Evolutionary conservation across 2,888 invertebrate genomes (phyloP).

Genomic region (Rutpela maculata): DNA sequence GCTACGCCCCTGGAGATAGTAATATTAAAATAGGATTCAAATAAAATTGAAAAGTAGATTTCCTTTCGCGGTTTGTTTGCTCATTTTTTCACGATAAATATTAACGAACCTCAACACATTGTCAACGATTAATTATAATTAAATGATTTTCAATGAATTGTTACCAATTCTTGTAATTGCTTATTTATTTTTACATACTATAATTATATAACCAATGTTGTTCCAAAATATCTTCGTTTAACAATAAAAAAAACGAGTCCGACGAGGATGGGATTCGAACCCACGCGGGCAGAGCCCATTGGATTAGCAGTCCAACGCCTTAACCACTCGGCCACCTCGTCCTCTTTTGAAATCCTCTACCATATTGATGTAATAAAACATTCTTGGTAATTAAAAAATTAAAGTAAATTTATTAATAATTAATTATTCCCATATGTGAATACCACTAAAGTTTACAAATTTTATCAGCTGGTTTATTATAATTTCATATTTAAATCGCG

Average conservation of each 20-base stretch:
- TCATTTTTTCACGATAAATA: too few species aligned
- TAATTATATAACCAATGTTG: too few species aligned
- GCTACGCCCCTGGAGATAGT: too few species aligned
- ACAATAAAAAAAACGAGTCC: constrained; percentile 40
- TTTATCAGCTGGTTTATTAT: neutral
- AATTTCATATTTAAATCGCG: neutral
- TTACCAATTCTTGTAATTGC: too few species aligned
- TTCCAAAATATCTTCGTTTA: too few species aligned
- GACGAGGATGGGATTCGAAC: constrained; percentile 79
- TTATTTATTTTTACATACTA: too few species aligned
- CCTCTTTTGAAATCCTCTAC: constrained; percentile 49
- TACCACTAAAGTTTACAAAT: neutral
- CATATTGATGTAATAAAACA: neutral
- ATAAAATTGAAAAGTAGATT: too few species aligned
- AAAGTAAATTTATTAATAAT: neutral
- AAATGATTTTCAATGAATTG: too few species aligned
- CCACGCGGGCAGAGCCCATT: constrained; percentile 80
- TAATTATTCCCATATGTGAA: neutral
- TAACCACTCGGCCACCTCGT: constrained; percentile 81
- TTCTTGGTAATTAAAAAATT: neutral
- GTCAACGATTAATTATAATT: too few species aligned
- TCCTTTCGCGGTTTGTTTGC: too few species aligned
- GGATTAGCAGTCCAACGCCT: constrained; percentile 81
- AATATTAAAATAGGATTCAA: too few species aligned
- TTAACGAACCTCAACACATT: too few species aligned